Evolutionary conservation across 1,140 invertebrate genomes (phyloP), one percentile per base, ranked within the genome.

Genomic region (Yoshiicerus persimilis): DNA sequence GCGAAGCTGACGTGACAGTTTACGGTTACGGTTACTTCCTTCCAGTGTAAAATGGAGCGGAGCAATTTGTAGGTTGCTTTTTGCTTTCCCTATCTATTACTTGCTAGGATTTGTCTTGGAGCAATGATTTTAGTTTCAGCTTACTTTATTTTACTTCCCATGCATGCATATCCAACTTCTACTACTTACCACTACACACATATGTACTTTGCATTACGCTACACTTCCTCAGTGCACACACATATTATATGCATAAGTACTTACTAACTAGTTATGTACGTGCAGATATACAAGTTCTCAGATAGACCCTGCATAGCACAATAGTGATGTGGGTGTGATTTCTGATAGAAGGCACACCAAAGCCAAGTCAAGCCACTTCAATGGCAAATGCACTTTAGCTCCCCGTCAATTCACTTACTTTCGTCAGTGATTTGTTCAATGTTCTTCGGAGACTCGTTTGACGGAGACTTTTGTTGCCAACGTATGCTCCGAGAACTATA

Each of bases 11-110:
- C 75, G 75, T 80, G 75, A 80, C 75, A 80, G 75, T 80, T 80
- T 80, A 80, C 75, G 75, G 75, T 80, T 80, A 80, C 75, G 75
- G 75, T 80, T 80, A 80, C 75, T 80, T 80, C 75, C 75, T 80
- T 80, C 75, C 75, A 80, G 75, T 80, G 75, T 80, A 80, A 80
- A 80, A 80, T 80, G 75, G 75, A 80, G 75, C 75, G 75, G 75
- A 80, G 75, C 75, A 80, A 80, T 80, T 80, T 80, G 75, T 80
- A 80, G 75, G 75, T 80, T 80, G 75, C 75, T 80, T 80, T 80
- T 80, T 80, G 75, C 75, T 23, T 80, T 80, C 75, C 75, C 32
- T 80, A 80, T 80, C 75, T 80, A 80, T 80, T 80, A 80, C 75
- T 80, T 36, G 16, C 4, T 80, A 20, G 75, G 75, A 80, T 80